Conservation (phyloP, 1,140 invertebrate genomes). For the Semibalanus balanoides region DNA sequence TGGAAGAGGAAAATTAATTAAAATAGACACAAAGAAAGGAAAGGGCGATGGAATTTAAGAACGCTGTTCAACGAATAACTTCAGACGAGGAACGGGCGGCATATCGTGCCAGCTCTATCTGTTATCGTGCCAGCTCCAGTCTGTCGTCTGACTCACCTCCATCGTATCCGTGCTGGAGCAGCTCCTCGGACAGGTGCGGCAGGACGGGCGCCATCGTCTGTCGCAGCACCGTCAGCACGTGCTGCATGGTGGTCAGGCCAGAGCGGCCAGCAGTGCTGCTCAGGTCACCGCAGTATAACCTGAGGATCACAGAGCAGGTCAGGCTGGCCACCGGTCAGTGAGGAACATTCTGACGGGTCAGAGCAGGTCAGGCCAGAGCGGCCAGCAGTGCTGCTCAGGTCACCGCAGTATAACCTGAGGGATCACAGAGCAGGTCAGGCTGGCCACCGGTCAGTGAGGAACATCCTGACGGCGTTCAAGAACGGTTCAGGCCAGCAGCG, state of each 20-base stretch:
- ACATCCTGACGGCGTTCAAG: too few species aligned
- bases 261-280: neutral
- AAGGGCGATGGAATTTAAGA: too few species aligned
- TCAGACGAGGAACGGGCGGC: too few species aligned
- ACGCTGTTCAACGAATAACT: too few species aligned
- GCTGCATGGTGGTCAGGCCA: neutral
- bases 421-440: neutral
- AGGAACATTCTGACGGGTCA: too few species aligned
- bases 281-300: neutral
- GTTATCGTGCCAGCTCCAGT: too few species aligned
- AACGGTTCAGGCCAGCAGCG: neutral
- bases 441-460: too few species aligned
- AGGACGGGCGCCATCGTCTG: neutral
- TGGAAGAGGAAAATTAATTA: too few species aligned
- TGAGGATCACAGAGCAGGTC: neutral
- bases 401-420: neutral
- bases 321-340: too few species aligned
- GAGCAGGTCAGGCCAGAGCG: neutral
- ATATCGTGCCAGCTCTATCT: too few species aligned
- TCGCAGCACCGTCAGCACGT: neutral
- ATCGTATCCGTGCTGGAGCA: neutral
- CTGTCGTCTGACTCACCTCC: neutral
- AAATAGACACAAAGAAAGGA: too few species aligned
- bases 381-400: neutral
- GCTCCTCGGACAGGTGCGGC: neutral